These are phyloP conservation scores for Thrips palmi DNA, from an alignment of 1,140 invertebrate species.

Conservation along the genomic window DNA sequence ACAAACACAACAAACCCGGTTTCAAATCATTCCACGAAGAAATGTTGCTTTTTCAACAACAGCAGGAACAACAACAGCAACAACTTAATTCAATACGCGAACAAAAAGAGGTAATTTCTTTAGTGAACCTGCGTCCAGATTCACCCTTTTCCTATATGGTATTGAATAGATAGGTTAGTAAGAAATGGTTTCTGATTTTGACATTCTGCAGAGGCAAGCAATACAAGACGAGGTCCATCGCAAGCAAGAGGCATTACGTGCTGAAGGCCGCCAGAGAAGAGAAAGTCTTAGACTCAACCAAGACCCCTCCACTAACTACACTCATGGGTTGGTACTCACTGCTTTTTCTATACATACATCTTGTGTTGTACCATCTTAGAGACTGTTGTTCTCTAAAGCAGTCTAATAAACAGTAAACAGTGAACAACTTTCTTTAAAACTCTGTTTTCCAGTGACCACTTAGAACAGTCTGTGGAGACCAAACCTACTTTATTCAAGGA, in stretches of 20 bases:
- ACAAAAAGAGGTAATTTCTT: constrained; percentile 31
- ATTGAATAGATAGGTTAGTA: constrained; percentile 6
- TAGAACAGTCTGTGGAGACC: too few relatives aligned
- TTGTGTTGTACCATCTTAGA: too few relatives aligned
- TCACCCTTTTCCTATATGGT: too few relatives aligned
- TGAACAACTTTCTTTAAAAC: too few relatives aligned
- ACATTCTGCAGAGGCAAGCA: neutral
- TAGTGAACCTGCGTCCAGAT: neutral
- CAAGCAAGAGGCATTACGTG: constrained; percentile 3
- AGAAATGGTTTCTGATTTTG: neutral
- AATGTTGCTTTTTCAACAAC: constrained; percentile 47
- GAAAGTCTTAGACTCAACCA: too few relatives aligned
- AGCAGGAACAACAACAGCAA: constrained; percentile 35
- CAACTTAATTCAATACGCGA: constrained; percentile 36
- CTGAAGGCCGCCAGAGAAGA: neutral
- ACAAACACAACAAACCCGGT: constrained; percentile 49
- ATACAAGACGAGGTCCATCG: constrained; percentile 1
- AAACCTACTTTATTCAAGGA: too few relatives aligned
- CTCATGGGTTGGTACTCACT: too few relatives aligned
- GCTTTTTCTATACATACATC: too few relatives aligned
- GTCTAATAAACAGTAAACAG: too few relatives aligned
- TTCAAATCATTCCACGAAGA: constrained; percentile 65
- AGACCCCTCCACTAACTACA: too few relatives aligned
- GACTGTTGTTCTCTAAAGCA: too few relatives aligned
- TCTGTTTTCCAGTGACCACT: too few relatives aligned